These are phyloP conservation scores for Buphagus erythrorhynchus DNA, from an alignment of 2,797 vertebrate genomes.

Conservation along the genomic window DNA sequence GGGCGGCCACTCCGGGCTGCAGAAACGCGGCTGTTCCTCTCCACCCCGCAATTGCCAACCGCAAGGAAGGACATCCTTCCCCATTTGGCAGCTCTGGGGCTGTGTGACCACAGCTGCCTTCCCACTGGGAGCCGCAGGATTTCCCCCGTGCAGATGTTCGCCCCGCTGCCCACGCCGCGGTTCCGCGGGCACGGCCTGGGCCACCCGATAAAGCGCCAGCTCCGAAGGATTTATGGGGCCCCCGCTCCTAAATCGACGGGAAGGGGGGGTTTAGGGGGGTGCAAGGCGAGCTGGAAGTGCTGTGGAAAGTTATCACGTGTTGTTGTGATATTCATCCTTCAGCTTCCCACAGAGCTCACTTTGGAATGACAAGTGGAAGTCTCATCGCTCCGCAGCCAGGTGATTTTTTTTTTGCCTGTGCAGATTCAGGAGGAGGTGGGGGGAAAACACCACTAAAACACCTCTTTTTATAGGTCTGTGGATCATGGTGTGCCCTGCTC, in stretches of 20 bases:
- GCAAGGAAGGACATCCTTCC: slow-evolving; percentile 66
- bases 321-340: not conserved
- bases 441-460: not conserved
- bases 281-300: not conserved
- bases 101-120: slow-evolving; percentile 49
- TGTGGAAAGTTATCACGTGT: rapidly evolving
- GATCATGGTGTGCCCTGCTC: not conserved
- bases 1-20: not conserved
- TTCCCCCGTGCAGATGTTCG: slow-evolving; percentile 6
- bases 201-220: not conserved
- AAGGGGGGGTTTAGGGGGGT: not conserved
- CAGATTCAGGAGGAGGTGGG: not conserved
- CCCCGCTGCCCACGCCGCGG: not conserved
- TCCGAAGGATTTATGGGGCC: not conserved
- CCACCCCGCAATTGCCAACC: slow-evolving; percentile 22
- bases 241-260: not conserved
- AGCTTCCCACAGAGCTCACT: not conserved
- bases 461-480: not conserved
- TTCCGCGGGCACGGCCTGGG: not conserved
- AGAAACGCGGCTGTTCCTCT: slow-evolving; percentile 44
- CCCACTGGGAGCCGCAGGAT: not conserved
- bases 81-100: slow-evolving; percentile 29
- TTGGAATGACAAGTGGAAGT: not conserved
- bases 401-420: not conserved
- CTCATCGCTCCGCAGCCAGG: rapidly evolving